Conservation (phyloP, 2,888 invertebrate genomes). For the Meloe dianella region DNA sequence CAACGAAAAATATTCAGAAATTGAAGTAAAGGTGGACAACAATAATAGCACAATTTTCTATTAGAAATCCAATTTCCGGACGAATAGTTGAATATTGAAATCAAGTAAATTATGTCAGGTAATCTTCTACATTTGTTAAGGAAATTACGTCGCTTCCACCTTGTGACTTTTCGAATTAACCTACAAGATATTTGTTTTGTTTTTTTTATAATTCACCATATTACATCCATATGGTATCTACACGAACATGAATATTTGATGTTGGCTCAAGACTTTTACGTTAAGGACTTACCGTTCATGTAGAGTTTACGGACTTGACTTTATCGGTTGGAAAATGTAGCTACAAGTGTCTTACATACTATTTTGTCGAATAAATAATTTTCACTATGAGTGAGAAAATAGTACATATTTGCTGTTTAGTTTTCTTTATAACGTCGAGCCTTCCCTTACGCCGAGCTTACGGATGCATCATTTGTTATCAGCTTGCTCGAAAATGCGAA, state of each 20-base stretch:
- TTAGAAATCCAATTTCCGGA: slow-evolving; percentile 17
- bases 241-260: slow-evolving; percentile 32
- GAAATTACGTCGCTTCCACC: slow-evolving; percentile 8
- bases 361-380: slow-evolving; percentile 27
- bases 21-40: slow-evolving; percentile 10
- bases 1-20: not conserved
- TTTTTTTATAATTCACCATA: slow-evolving; percentile 22
- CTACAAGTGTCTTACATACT: slow-evolving; percentile 31
- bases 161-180: slow-evolving; percentile 27
- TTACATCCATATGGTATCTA: slow-evolving; percentile 17
- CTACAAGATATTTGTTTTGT: slow-evolving; percentile 30
- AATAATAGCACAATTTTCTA: slow-evolving; percentile 15
- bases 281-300: slow-evolving; percentile 30
- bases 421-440: not conserved
- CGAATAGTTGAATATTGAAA: slow-evolving; percentile 7
- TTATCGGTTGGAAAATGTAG: slow-evolving; percentile 32
- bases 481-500: not conserved
- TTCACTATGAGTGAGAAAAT: not conserved
- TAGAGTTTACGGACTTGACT: slow-evolving; percentile 29
- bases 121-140: slow-evolving; percentile 7
- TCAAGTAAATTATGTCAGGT: not conserved
- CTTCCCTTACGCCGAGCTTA: slow-evolving; percentile 12
- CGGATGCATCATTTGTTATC: not conserved
- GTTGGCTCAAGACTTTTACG: slow-evolving; percentile 24
- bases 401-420: not conserved